phyloP scores from a whole-genome alignment of 2,797 vertebrate species.

The Dryobates pubescens region DNA sequence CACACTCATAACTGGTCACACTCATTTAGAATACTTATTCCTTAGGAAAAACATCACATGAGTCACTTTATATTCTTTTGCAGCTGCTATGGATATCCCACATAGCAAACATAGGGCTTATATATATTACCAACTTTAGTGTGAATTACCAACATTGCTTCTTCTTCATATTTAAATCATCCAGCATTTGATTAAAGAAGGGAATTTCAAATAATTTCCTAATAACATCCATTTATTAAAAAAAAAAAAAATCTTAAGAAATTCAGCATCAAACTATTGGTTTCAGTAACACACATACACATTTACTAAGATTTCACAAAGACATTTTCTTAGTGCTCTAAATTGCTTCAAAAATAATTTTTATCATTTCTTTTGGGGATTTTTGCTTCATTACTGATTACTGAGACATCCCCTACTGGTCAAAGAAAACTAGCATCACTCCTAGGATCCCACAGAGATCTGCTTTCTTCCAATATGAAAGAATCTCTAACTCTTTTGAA shows the following conservation, averaged over 20 bases:
- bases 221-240: neutral
- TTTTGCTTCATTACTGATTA: neutral
- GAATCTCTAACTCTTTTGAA: neutral
- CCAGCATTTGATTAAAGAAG: neutral
- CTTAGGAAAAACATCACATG: neutral
- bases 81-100: neutral
- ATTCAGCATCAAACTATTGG: neutral
- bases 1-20: neutral
- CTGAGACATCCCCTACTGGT: neutral
- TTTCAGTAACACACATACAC: neutral
- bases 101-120: neutral
- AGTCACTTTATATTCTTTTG: neutral
- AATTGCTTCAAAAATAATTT: neutral
- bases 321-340: neutral
- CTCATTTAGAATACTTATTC: neutral
- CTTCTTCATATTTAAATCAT: slow-evolving; percentile 29
- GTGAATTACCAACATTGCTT: neutral
- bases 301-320: neutral
- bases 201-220: neutral
- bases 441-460: neutral
- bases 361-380: neutral
- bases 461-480: neutral
- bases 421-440: neutral
- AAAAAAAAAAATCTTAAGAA: neutral
- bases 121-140: neutral